phyloP scores from a whole-genome alignment of 2,113 vertebrate genomes.

The Isichthys henryi region DNA sequence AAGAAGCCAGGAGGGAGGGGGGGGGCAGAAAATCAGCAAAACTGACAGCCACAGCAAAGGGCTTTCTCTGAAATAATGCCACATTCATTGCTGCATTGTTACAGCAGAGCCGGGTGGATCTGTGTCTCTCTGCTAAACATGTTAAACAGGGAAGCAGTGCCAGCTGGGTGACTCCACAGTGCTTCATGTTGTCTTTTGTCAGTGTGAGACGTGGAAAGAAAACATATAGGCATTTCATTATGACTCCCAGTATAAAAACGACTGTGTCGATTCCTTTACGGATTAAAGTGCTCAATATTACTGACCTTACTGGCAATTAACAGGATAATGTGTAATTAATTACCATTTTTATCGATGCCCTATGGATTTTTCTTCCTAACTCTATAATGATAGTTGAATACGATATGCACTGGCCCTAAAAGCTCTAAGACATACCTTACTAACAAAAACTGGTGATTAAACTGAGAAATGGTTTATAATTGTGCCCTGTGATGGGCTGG shows the following conservation, averaged over 20 bases:
- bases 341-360: not conserved
- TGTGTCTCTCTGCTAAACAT: not conserved
- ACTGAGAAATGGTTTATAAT: not conserved
- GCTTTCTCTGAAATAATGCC: constrained; percentile 25
- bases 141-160: not conserved
- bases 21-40: not conserved
- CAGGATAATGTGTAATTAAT: not conserved
- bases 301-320: constrained; percentile 14
- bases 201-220: not conserved
- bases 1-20: constrained; percentile 14
- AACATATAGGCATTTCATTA: not conserved
- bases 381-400: not conserved
- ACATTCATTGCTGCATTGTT: constrained; percentile 28
- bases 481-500: too few relatives aligned
- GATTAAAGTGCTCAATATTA: constrained; percentile 1
- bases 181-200: not conserved
- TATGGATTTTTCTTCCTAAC: not conserved
- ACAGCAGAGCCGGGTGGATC: not conserved
- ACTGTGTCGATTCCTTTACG: not conserved
- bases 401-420: not conserved
- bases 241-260: constrained; percentile 9
- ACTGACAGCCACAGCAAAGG: constrained; percentile 6
- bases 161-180: not conserved
- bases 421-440: not conserved
- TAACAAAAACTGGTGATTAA: not conserved